phyloP scores from a whole-genome alignment of 2,113 vertebrate genomes.

The Pseudolaguvia tuberculata region DNA sequence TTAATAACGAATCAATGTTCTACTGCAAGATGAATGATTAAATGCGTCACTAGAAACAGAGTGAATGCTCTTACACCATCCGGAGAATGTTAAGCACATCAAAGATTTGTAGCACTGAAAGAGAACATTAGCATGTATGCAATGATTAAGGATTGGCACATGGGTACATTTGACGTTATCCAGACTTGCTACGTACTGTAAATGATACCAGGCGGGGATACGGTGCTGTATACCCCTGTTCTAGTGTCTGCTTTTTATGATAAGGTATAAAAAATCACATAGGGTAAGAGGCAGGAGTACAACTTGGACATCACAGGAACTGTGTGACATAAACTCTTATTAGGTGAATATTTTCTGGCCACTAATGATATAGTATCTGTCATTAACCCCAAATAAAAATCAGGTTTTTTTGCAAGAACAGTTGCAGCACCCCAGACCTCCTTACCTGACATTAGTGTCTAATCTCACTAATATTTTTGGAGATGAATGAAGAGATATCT shows the following conservation, averaged over 20 bases:
- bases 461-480: too few species aligned
- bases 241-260: neutral
- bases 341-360: too few species aligned
- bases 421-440: too few species aligned
- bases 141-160: neutral
- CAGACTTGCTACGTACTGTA: neutral
- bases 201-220: neutral
- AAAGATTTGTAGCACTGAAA: neutral
- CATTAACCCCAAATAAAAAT: too few species aligned
- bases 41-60: neutral
- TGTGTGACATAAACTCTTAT: too few species aligned
- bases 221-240: neutral
- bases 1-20: neutral
- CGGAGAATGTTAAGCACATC: neutral
- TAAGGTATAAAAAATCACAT: too few species aligned
- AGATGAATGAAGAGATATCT: too few species aligned
- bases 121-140: neutral
- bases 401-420: too few species aligned
- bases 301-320: too few species aligned
- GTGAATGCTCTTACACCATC: neutral
- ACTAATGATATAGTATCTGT: too few species aligned
- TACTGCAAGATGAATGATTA: neutral
- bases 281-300: too few species aligned
- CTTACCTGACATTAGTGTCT: too few species aligned
- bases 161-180: neutral